Evolutionary conservation across 2,888 invertebrate genomes (phyloP).

Genomic region (Mythimna lalbum): DNA sequence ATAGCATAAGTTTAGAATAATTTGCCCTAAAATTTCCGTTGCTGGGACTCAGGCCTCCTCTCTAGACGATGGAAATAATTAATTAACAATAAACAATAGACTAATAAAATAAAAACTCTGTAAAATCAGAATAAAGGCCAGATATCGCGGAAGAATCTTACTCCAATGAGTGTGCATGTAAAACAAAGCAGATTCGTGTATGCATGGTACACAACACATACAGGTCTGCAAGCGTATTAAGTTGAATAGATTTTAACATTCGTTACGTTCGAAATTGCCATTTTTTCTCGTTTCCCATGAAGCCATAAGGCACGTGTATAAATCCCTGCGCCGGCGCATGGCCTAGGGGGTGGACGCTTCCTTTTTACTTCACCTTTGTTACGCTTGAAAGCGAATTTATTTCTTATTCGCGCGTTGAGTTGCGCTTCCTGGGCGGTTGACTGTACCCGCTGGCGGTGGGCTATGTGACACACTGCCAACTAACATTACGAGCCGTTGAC

Average conservation of each 20-base stretch:
- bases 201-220: background rate
- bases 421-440: conserved; percentile 89
- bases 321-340: conserved; percentile 74
- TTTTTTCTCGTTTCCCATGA: conserved; percentile 77
- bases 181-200: background rate
- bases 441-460: conserved; percentile 80
- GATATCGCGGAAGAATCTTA: background rate
- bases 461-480: conserved; percentile 59
- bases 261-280: conserved; percentile 63
- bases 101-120: no score
- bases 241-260: conserved; percentile 62
- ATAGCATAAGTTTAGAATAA: no score
- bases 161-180: background rate
- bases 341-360: conserved; percentile 84
- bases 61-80: no score
- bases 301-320: conserved; percentile 82
- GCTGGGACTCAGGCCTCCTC: no score
- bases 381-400: conserved; percentile 89
- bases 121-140: background rate
- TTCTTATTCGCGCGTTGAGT: conserved; percentile 89
- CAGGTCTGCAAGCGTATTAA: conserved; percentile 32
- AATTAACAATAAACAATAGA: no score
- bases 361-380: conserved; percentile 90
- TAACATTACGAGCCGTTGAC: background rate
- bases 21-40: no score